Base-by-base conservation (phyloP, 2,113 vertebrate species). In the Tyto alba region DNA sequence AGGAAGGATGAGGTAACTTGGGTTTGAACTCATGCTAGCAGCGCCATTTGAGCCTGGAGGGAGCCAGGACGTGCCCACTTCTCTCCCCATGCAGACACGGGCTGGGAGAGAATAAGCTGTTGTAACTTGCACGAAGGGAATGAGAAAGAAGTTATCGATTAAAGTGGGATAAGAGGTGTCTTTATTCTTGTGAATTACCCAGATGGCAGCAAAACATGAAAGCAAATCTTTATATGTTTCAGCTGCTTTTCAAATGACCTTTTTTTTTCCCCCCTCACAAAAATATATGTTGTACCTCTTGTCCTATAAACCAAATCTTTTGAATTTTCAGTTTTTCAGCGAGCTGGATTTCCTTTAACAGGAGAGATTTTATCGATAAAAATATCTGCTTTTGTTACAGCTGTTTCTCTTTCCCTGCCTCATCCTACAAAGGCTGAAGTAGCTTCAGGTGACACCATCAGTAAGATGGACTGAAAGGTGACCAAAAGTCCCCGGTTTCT, bases 31-130 rank as follows among this genome's bases (percentile, higher is more conserved):
- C 34, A 0, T 2, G 11, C n/a, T 73, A 17, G 18, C 4, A 10
- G 36, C 12, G 1, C 17, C 3, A 18, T 41, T 67, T 29, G 30
- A 67, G 48, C 40, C 40, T 71, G 47, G 38, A n/a, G 16, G 11
- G 27, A 66, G 48, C 36, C 25, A 14, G 32, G 36, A 40, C 0
- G 1, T 26, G 26, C 18, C 64, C 20, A 1, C 23, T 43, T 47
- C 48, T 77, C 17, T 64, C 56, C 38, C 62, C 7, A 1, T 10
- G 19, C 56, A 47, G 86, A 2, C 5, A 10, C 0, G 0, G 21
- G 29, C 53, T 2, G 5, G 11, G 60, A 19, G 38, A 43, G 43
- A n/a, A 48, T 10, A 30, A 64, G 60, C 13, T 11, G 6, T 50
- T 69, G 27, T 30, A 38, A 45, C 17, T 34, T 11, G 53, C 25